Evolutionary conservation across 2,888 invertebrate species (phyloP).

Genomic region (Drosophila anceps): DNA sequence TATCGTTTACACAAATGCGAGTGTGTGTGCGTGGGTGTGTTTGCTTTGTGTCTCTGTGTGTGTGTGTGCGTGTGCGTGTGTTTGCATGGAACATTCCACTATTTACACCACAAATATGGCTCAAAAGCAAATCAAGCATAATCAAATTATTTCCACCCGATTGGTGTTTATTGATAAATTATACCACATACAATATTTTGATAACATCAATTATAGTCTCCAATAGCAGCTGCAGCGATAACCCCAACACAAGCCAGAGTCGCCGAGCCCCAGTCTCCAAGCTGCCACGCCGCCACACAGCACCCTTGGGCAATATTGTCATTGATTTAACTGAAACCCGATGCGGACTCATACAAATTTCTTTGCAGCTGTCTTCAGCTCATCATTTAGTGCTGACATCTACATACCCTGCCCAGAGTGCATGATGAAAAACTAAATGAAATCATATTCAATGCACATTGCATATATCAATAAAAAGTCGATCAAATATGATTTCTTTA

Average conservation of each 20-base stretch:
- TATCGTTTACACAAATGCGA: conserved; percentile 35
- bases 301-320: conserved; percentile 57
- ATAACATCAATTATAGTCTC: conserved; percentile 84
- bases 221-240: conserved; percentile 60
- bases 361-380: conserved; percentile 24
- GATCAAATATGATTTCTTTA: too few species aligned
- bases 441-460: too few species aligned
- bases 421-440: background rate
- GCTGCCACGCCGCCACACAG: background rate
- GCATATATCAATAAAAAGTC: too few species aligned
- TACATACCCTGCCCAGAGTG: conserved; percentile 4
- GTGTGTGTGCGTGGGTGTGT: background rate
- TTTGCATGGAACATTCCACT: conserved; percentile 42
- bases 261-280: background rate
- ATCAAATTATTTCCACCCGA: conserved; percentile 84
- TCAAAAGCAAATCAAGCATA: conserved; percentile 82
- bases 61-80: conserved; percentile 12
- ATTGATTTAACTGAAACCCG: conserved; percentile 54
- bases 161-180: conserved; percentile 84
- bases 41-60: background rate
- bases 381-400: background rate
- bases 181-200: conserved; percentile 83
- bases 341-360: conserved; percentile 30
- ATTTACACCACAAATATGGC: conserved; percentile 79
- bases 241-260: conserved; percentile 21